These are phyloP conservation scores for Coremacera marginata DNA, from an alignment of 2,888 invertebrate species.

Conservation along the genomic window DNA sequence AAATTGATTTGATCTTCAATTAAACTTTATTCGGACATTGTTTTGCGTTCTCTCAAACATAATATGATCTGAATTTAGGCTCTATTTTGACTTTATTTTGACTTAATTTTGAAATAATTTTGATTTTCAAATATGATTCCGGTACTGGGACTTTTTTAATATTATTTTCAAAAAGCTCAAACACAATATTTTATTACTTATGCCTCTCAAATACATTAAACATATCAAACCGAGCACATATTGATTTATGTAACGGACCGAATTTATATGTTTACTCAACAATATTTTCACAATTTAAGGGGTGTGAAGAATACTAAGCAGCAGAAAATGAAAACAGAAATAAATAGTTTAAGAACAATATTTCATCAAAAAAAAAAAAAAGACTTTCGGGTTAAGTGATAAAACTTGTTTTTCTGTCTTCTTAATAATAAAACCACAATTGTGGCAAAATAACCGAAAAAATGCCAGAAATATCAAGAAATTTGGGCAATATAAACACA, in stretches of 20 bases:
- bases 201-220: background rate
- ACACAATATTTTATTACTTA: too few relatives aligned
- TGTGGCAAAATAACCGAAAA: slow-evolving; percentile 8
- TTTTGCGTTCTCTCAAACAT: too few relatives aligned
- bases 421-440: slow-evolving; percentile 17
- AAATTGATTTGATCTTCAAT: too few relatives aligned
- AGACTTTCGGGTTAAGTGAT: background rate
- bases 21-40: too few relatives aligned
- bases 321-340: background rate
- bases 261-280: slow-evolving; percentile 30
- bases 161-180: too few relatives aligned
- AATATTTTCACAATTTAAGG: background rate
- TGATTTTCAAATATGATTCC: too few relatives aligned
- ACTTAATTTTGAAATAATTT: too few relatives aligned
- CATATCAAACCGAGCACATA: background rate
- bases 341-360: too few relatives aligned
- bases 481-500: background rate
- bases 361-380: background rate
- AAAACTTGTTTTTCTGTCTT: background rate
- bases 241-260: background rate
- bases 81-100: too few relatives aligned
- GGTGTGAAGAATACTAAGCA: slow-evolving; percentile 1
- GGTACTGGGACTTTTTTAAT: too few relatives aligned
- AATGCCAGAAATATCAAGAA: background rate
- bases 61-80: too few relatives aligned